phyloP scores from a whole-genome alignment of 2,888 invertebrate species.

The Melinaea marsaeus region DNA sequence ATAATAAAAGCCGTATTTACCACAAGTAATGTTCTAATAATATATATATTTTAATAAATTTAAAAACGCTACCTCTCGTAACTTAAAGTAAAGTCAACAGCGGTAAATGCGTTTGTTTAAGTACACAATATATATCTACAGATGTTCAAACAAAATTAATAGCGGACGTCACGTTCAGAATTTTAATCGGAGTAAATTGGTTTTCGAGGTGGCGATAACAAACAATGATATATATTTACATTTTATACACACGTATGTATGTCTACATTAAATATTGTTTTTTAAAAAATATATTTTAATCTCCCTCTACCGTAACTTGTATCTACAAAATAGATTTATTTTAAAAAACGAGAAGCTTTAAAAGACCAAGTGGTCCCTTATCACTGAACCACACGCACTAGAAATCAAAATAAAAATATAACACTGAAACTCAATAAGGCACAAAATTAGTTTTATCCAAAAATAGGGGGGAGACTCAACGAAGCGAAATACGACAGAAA shows the following conservation, averaged over 20 bases:
- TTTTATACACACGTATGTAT: too few relatives aligned
- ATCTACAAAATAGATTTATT: conserved; percentile 11
- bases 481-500: conserved; percentile 49
- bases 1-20: too few relatives aligned
- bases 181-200: conserved; percentile 59
- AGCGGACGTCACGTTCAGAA: conserved; percentile 48
- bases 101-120: conserved; percentile 52
- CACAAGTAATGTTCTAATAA: too few relatives aligned
- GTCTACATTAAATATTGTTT: conserved; percentile 2
- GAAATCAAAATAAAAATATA: conserved; percentile 64
- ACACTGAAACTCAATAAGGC: conserved; percentile 67
- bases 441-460: conserved; percentile 73
- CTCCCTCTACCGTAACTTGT: not conserved
- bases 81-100: conserved; percentile 10
- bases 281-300: conserved; percentile 31
- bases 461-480: conserved; percentile 58
- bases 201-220: conserved; percentile 39
- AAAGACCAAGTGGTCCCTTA: conserved; percentile 25
- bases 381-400: conserved; percentile 32
- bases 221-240: not conserved
- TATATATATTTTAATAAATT: not conserved
- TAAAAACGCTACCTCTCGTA: not conserved
- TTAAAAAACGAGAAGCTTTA: conserved; percentile 18
- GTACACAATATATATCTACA: conserved; percentile 48
- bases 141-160: conserved; percentile 58